Percentiles rank a stretch among this genome's conserved stretches.
phyloP scores from a whole-genome alignment of 2,113 vertebrate genomes.

The Lanius collurio region DNA sequence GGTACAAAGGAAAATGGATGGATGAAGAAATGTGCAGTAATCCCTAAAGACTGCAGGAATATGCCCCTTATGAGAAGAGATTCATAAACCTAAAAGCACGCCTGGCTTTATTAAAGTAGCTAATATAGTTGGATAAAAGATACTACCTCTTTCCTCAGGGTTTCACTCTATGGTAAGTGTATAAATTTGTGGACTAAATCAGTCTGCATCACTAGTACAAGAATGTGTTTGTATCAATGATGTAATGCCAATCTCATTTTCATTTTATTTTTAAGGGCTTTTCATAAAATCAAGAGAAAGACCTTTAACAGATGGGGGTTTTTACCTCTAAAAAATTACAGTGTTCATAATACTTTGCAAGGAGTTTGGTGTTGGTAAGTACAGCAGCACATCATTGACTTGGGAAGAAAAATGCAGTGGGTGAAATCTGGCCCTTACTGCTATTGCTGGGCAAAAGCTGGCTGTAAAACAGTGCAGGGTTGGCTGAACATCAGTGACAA shows the following conservation, averaged over 20 bases:
- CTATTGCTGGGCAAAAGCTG: background rate
- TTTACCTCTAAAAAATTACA: background rate
- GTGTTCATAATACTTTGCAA: background rate
- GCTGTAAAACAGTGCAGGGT: background rate
- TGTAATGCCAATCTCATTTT: background rate
- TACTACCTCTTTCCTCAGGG: background rate
- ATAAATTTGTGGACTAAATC: background rate
- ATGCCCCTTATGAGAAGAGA: background rate
- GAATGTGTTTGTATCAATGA: background rate
- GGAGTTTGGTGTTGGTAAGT: background rate
- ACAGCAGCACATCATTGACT: background rate
- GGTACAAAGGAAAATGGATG: background rate
- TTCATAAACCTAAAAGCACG: background rate
- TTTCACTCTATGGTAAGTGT: background rate
- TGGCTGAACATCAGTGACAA: conserved; percentile 12
- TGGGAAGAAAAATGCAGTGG: background rate
- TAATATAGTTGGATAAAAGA: background rate
- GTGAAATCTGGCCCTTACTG: background rate
- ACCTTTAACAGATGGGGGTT: fast-evolving
- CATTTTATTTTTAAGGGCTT: background rate
- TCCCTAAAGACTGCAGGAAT: background rate
- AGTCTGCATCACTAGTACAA: background rate
- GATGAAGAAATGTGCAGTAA: background rate
- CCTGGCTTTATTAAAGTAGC: background rate
- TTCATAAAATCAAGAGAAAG: background rate